These are phyloP conservation scores for Iphiclides podalirius DNA, from an alignment of 2,888 invertebrate species.

Conservation along the genomic window DNA sequence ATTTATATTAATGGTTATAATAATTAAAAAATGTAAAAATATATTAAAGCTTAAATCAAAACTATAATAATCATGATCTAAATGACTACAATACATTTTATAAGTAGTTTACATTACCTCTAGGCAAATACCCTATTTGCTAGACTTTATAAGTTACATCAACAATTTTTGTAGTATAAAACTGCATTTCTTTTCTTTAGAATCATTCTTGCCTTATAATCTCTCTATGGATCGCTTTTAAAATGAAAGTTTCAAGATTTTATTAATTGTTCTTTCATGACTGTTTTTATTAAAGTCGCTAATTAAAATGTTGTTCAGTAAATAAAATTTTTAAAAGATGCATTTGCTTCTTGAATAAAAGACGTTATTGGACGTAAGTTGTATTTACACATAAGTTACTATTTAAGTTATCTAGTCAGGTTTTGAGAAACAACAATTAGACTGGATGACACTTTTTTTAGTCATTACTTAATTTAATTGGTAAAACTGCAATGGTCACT, in stretches of 20 bases:
- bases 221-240: background rate
- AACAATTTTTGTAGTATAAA: background rate
- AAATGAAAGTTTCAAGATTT: background rate
- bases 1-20: too few species aligned
- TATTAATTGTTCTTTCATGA: slow-evolving; percentile 11
- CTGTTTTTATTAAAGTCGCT: slow-evolving; percentile 18
- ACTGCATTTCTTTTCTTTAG: background rate
- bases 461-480: slow-evolving; percentile 1
- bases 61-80: too few species aligned
- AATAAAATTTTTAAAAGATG: too few species aligned
- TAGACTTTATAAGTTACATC: too few species aligned
- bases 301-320: background rate
- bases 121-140: background rate
- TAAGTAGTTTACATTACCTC: too few species aligned
- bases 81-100: too few species aligned
- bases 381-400: background rate
- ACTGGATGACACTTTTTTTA: slow-evolving; percentile 30
- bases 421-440: slow-evolving; percentile 34
- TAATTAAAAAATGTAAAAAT: too few species aligned
- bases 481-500: background rate
- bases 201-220: slow-evolving; percentile 2
- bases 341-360: too few species aligned
- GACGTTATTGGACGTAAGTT: too few species aligned
- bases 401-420: slow-evolving; percentile 42
- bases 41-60: too few species aligned